phyloP scores from a whole-genome alignment of 2,113 vertebrate species.

The Clinocottus analis region DNA sequence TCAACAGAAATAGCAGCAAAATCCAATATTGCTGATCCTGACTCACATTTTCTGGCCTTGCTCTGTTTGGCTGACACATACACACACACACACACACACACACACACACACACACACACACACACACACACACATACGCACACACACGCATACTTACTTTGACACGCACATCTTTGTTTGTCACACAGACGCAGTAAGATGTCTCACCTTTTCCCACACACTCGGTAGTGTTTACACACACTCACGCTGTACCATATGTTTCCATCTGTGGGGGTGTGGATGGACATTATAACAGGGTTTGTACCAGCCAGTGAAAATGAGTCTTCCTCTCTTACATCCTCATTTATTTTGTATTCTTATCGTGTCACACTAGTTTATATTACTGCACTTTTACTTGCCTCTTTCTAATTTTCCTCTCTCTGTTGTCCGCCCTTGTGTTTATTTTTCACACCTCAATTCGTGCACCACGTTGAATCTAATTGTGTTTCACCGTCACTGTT shows the following conservation, averaged over 20 bases:
- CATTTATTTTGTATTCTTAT: background rate
- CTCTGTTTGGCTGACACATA: slow-evolving; percentile 13
- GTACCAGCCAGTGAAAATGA: slow-evolving; percentile 18
- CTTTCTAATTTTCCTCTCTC: background rate
- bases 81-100: slow-evolving; percentile 16
- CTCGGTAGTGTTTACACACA: background rate
- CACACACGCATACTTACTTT: too few species aligned
- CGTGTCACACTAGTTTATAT: slow-evolving; percentile 15
- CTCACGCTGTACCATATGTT: slow-evolving; percentile 13
- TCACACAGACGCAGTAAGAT: slow-evolving; percentile 21
- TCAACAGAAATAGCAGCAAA: slow-evolving; percentile 6
- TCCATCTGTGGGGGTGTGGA: slow-evolving; percentile 32
- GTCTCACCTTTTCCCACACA: slow-evolving; percentile 36
- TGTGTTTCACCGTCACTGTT: background rate
- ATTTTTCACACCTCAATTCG: background rate
- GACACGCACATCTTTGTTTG: slow-evolving; percentile 9
- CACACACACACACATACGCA: slow-evolving; percentile 13
- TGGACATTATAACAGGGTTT: slow-evolving; percentile 26
- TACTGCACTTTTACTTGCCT: background rate
- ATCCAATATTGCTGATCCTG: slow-evolving; percentile 34
- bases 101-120: slow-evolving; percentile 24
- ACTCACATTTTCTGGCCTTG: slow-evolving; percentile 18
- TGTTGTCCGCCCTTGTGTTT: background rate
- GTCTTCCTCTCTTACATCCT: background rate
- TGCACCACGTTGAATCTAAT: background rate